Percentiles rank a stretch among this genome's conserved stretches.
These are phyloP conservation scores for Lutjanus argentimaculatus DNA, from an alignment of 2,797 vertebrate species.

Conservation along the genomic window DNA sequence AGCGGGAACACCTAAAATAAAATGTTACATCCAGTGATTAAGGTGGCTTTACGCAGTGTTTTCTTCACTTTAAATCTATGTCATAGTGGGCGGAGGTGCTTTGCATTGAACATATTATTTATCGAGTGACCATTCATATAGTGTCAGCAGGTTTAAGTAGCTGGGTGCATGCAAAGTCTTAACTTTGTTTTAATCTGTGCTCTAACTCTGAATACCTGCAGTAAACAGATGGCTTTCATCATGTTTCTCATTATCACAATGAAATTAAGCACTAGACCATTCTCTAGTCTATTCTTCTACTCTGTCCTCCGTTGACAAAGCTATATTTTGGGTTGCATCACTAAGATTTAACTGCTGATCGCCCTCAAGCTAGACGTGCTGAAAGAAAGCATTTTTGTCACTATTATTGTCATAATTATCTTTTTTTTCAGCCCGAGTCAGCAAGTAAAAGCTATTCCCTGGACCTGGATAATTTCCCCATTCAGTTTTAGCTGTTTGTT, in stretches of 20 bases:
- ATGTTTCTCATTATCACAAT: neutral
- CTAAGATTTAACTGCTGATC: neutral
- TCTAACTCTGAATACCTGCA: neutral
- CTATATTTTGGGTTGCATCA: neutral
- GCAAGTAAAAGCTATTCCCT: neutral
- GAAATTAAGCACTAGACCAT: neutral
- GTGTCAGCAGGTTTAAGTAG: neutral
- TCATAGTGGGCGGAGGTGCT: neutral
- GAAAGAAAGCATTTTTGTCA: neutral
- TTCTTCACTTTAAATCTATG: constrained; percentile 6
- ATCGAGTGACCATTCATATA: neutral
- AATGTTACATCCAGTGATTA: constrained; percentile 7
- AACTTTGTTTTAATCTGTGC: neutral
- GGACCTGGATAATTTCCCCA: neutral
- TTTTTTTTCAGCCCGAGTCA: neutral
- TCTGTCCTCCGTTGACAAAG: neutral
- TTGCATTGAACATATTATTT: constrained; percentile 4
- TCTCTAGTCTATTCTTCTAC: too few relatives aligned
- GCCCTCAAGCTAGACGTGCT: fast-evolving
- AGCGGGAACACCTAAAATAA: neutral
- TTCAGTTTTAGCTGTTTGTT: neutral
- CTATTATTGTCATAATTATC: neutral
- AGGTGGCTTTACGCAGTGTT: neutral
- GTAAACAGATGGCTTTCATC: neutral
- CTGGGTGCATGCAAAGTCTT: neutral